phyloP scores from a whole-genome alignment of 2,888 invertebrate genomes.

The Spisula solida region DNA sequence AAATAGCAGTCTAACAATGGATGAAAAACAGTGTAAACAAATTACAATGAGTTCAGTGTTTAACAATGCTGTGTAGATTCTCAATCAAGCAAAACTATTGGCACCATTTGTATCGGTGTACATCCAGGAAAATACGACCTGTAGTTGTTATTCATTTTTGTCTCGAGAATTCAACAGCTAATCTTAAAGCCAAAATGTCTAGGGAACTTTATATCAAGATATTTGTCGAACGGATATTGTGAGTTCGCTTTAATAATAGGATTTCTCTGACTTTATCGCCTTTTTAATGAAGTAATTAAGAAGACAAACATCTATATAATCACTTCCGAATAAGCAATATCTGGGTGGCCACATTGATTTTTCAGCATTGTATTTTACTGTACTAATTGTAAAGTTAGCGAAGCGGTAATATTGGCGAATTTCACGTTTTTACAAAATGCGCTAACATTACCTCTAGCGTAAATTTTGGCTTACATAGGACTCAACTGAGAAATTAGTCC shows the following conservation, averaged over 20 bases:
- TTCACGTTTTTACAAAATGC: too few relatives aligned
- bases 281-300: conserved; percentile 2
- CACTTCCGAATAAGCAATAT: conserved; percentile 6
- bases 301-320: conserved; percentile 18
- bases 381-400: too few relatives aligned
- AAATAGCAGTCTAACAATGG: too few relatives aligned
- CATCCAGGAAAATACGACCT: neutral
- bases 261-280: neutral
- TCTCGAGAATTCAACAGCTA: neutral
- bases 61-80: too few relatives aligned
- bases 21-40: too few relatives aligned
- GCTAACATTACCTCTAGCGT: too few relatives aligned
- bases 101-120: neutral
- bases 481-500: too few relatives aligned
- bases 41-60: too few relatives aligned
- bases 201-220: neutral
- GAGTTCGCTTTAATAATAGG: neutral
- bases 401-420: too few relatives aligned
- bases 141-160: neutral
- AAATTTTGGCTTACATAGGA: too few relatives aligned
- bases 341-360: neutral
- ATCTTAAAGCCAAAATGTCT: conserved; percentile 5
- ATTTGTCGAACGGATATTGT: neutral
- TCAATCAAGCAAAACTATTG: too few relatives aligned
- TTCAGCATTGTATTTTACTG: neutral